phyloP scores from a whole-genome alignment of 2,888 invertebrate species.

The Agrotis segetum region DNA sequence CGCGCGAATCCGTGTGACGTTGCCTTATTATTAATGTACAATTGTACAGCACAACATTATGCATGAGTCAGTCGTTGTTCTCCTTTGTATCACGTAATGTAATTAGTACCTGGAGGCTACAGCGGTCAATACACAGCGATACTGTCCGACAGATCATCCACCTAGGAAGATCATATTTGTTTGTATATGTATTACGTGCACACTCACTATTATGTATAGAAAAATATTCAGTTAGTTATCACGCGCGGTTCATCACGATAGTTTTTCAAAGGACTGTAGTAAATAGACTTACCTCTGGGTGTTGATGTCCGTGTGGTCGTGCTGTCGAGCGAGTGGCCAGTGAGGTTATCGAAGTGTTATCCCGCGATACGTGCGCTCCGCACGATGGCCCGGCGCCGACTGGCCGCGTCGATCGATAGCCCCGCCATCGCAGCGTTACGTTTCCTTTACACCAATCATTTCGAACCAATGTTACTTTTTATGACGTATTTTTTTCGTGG shows the following conservation, averaged over 20 bases:
- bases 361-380: constrained; percentile 77
- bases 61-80: constrained; percentile 46
- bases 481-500: constrained; percentile 58
- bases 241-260: background rate
- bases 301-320: constrained; percentile 46
- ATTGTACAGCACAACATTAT: constrained; percentile 49
- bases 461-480: constrained; percentile 57
- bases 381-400: constrained; percentile 85
- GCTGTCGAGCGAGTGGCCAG: constrained; percentile 54
- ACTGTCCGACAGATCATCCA: constrained; percentile 20
- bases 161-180: constrained; percentile 63
- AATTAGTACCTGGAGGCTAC: constrained; percentile 53
- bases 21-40: constrained; percentile 51
- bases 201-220: constrained; percentile 32
- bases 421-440: constrained; percentile 83
- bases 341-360: constrained; percentile 62
- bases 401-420: constrained; percentile 88
- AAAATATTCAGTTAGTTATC: constrained; percentile 20
- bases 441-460: constrained; percentile 76
- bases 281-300: constrained; percentile 59
- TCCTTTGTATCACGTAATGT: constrained; percentile 52
- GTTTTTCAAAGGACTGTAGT: background rate
- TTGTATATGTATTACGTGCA: constrained; percentile 50
- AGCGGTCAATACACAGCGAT: constrained; percentile 18
- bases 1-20: constrained; percentile 60